phyloP scores from a whole-genome alignment of 1,140 invertebrate genomes.

The Antheraea pernyi region DNA sequence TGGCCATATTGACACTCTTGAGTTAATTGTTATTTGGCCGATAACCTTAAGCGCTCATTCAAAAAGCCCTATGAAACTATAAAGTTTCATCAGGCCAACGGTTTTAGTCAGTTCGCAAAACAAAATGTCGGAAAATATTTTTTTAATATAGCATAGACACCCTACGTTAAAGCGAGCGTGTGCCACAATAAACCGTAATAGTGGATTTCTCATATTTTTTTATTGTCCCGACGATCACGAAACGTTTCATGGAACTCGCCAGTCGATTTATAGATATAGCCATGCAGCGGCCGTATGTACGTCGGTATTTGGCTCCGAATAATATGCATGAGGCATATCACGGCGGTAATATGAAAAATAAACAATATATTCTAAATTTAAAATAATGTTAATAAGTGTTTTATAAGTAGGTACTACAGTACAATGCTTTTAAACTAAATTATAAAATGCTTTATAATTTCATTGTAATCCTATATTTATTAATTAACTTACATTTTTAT shows the following conservation, averaged over 20 bases:
- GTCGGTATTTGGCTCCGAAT: slow-evolving; percentile 54
- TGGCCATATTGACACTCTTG: no score
- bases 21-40: no score
- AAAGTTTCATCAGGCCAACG: no score
- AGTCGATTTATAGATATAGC: slow-evolving; percentile 26
- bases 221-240: slow-evolving; percentile 60
- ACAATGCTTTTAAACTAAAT: no score
- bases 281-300: slow-evolving; percentile 62
- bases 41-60: no score
- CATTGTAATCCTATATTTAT: no score
- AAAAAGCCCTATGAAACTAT: no score
- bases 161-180: slow-evolving; percentile 44
- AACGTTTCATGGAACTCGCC: slow-evolving; percentile 38
- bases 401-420: no score
- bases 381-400: not conserved
- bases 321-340: slow-evolving; percentile 60
- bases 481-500: no score
- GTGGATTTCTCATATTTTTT: slow-evolving; percentile 70
- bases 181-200: slow-evolving; percentile 62
- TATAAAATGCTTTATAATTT: no score
- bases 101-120: no score
- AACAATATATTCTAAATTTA: not conserved
- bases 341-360: slow-evolving; percentile 46
- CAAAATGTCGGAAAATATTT: no score
- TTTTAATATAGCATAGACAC: slow-evolving; percentile 6